Percentiles rank a stretch among this genome's conserved stretches.
Evolutionary conservation across 1,140 invertebrate genomes (phyloP).

Genomic region (Archegozetes longisetosus): DNA sequence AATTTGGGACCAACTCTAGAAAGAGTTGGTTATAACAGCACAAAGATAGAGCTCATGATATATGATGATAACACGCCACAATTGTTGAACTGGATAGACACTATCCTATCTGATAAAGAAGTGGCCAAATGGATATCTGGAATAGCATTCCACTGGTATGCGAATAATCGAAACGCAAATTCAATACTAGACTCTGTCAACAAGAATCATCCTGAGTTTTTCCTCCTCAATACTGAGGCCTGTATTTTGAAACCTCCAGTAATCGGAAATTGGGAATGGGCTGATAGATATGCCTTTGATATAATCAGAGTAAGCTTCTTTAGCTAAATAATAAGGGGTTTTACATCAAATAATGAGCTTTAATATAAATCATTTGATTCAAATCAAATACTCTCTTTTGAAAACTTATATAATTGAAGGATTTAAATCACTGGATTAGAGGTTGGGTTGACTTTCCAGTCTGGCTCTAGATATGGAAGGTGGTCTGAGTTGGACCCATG

Average conservation of each 20-base stretch:
- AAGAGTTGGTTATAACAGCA: constrained; percentile 36
- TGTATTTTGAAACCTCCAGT: constrained; percentile 35
- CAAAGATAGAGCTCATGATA: constrained; percentile 42
- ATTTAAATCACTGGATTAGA: too few relatives aligned
- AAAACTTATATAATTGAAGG: too few relatives aligned
- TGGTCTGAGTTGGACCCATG: too few relatives aligned
- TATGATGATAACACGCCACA: constrained; percentile 52
- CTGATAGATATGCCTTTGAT: constrained; percentile 16
- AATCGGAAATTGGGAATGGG: constrained; percentile 17
- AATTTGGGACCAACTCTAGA: constrained; percentile 49
- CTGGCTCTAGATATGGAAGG: too few relatives aligned
- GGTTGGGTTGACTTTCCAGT: too few relatives aligned
- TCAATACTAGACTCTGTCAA: constrained; percentile 37
- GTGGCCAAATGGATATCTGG: constrained; percentile 55
- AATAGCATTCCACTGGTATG: constrained; percentile 64
- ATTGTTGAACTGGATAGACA: constrained; percentile 43
- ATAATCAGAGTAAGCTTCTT: constrained; percentile 24
- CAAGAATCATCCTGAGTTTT: constrained; percentile 44
- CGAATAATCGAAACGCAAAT: constrained; percentile 33
- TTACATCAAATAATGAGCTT: too few relatives aligned
- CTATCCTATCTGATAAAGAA: constrained; percentile 30
- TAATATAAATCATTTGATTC: too few relatives aligned
- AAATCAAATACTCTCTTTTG: too few relatives aligned
- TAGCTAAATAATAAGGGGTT: too few relatives aligned
- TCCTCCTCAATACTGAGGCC: constrained; percentile 59